These are phyloP conservation scores for Drosophila chauvacae DNA, from an alignment of 1,140 invertebrate species.

Conservation along the genomic window DNA sequence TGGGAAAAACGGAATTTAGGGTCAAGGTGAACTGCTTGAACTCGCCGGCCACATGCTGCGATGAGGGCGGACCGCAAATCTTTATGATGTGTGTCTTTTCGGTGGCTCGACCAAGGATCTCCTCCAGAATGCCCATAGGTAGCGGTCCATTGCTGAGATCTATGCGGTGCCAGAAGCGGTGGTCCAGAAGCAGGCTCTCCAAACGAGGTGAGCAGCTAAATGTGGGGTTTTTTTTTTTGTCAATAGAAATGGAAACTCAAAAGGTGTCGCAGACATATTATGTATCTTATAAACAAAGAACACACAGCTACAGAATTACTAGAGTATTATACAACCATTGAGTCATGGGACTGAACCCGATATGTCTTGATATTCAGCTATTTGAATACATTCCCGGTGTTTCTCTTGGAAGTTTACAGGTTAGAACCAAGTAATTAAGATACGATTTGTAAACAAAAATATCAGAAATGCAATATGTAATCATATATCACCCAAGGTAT, in stretches of 20 bases:
- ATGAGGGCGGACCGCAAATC: slow-evolving; percentile 80
- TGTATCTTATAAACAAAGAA: background rate
- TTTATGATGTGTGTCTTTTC: slow-evolving; percentile 85
- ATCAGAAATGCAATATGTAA: background rate
- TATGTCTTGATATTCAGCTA: background rate
- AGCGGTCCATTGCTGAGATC: slow-evolving; percentile 85
- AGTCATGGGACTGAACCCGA: background rate
- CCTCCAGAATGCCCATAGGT: slow-evolving; percentile 83
- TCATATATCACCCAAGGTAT: background rate
- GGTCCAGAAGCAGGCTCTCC: slow-evolving; percentile 84
- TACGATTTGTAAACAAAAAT: background rate
- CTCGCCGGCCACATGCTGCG: slow-evolving; percentile 73
- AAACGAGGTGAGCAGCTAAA: slow-evolving; percentile 85
- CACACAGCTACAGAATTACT: background rate
- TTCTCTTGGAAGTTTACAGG: background rate
- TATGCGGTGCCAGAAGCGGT: slow-evolving; percentile 85
- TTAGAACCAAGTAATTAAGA: background rate
- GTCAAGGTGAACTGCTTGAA: slow-evolving; percentile 71
- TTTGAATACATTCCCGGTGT: background rate
- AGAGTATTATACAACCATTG: background rate
- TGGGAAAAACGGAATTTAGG: slow-evolving; percentile 72
- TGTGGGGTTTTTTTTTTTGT: too few relatives aligned
- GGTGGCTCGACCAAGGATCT: slow-evolving; percentile 84
- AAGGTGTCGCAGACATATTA: too few relatives aligned
- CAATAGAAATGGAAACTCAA: too few relatives aligned